Base-by-base conservation (phyloP, 2,797 vertebrate species). In the Pampus argenteus region DNA sequence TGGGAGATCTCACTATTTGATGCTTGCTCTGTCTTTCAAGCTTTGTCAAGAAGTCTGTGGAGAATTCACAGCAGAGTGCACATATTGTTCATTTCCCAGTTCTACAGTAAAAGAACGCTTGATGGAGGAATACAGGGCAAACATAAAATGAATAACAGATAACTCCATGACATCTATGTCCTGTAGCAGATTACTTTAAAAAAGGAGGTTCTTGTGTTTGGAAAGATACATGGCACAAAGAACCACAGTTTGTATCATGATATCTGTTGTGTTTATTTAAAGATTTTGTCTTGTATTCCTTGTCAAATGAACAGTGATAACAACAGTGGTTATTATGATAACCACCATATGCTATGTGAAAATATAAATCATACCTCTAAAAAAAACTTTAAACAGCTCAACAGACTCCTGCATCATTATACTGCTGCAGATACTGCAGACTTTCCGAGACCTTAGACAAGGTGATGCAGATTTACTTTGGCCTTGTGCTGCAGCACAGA, bases 71-170 rank as follows among this genome's bases (percentile, higher is more conserved):
- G 66, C 45, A 23, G 72, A 84, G 69, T 63, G 70, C 61, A 50
- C 80, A 68, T 69, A 73, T 75, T 82, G 71, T 85, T 89, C 61
- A 71, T 85, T 82, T 82, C 57, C 48, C 76, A 65, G 57, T 59
- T 66, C 38, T 58, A 48, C 51, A 79, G 65, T 64, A 65, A 81
- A 78, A 76, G 48, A 78, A 47, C 62, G 52, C 49, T 83, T 75
- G 74, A 80, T 61, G 57, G 51, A 83, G 72, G 38, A 85, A 68
- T 64, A 44, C 71, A 70, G 48, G 61, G 38, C 66, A 76, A 76
- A 84, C 71, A 79, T 64, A 59, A 82, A 85, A 82, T 63, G 47
- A 68, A 66, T 44, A 64, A 56, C 68, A 44, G 45, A 66, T 26
- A 66, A 76, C 60, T 80, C 29, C 22, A 14, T 81, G 58, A 64